Conservation (phyloP, 1,140 invertebrate species). For the Harpegnathos saltator region DNA sequence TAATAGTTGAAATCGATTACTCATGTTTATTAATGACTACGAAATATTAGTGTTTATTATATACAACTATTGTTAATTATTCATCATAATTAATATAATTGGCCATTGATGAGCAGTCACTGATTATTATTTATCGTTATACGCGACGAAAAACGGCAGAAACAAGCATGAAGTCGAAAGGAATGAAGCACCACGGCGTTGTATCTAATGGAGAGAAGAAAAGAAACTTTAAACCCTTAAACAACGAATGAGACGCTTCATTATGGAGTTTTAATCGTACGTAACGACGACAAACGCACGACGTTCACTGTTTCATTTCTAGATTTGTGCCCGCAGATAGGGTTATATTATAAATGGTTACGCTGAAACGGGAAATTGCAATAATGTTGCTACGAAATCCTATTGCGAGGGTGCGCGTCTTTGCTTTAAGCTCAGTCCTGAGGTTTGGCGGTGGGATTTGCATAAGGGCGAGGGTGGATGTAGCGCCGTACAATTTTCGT, state of each 20-base stretch:
- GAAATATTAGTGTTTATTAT: not conserved
- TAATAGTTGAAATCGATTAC: not conserved
- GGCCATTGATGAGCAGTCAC: not conserved
- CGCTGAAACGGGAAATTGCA: slow-evolving; percentile 31
- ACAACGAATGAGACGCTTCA: not conserved
- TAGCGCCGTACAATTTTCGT: slow-evolving; percentile 72
- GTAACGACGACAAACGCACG: not conserved
- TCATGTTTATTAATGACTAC: not conserved
- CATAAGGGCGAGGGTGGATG: slow-evolving; percentile 64
- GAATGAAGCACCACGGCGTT: not conserved
- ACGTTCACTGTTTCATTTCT: slow-evolving; percentile 16
- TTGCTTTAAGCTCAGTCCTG: slow-evolving; percentile 58
- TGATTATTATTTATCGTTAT: not conserved
- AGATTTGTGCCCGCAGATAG: slow-evolving; percentile 27
- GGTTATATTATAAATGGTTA: slow-evolving; percentile 56
- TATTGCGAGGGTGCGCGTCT: slow-evolving; percentile 54
- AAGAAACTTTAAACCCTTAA: not conserved
- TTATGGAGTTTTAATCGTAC: not conserved
- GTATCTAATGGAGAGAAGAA: not conserved
- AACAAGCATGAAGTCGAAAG: not conserved
- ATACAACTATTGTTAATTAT: not conserved
- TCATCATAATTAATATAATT: not conserved
- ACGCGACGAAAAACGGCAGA: too few relatives aligned
- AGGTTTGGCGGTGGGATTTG: slow-evolving; percentile 65
- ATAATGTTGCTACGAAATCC: slow-evolving; percentile 51